phyloP scores from a whole-genome alignment of 2,113 vertebrate genomes.

The Stigmatopora argus region DNA sequence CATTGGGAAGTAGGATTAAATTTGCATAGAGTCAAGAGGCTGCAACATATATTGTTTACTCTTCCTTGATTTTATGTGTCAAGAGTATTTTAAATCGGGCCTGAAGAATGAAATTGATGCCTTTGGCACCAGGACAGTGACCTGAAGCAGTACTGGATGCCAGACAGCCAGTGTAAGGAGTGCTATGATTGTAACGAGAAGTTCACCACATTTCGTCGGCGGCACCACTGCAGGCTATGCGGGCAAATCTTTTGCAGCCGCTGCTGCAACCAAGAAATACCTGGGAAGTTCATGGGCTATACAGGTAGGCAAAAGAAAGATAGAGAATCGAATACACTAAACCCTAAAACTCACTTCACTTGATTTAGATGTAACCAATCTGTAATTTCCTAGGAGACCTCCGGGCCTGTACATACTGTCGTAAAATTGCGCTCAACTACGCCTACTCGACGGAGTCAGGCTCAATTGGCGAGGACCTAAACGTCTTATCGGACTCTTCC shows the following conservation, averaged over 20 bases:
- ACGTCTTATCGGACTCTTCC: constrained; percentile 82
- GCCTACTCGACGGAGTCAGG: constrained; percentile 90
- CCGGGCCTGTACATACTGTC: constrained; percentile 93
- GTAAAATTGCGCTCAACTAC: constrained; percentile 93
- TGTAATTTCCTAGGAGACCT: constrained; percentile 78
- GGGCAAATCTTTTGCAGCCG: constrained; percentile 99
- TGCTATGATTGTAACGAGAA: constrained; percentile 98
- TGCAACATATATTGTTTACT: background rate
- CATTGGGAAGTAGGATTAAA: too few species aligned
- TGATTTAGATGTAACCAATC: background rate
- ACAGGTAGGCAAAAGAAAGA: constrained; percentile 71
- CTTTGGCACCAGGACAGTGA: constrained; percentile 82
- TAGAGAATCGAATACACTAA: too few species aligned
- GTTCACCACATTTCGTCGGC: constrained; percentile 93
- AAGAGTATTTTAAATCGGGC: background rate
- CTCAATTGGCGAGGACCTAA: constrained; percentile 91
- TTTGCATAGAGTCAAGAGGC: background rate
- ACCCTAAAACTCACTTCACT: background rate
- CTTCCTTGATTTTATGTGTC: background rate
- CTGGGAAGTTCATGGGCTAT: constrained; percentile 99
- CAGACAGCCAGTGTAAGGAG: constrained; percentile 97
- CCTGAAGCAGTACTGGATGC: constrained; percentile 99
- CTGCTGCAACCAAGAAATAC: constrained; percentile 98
- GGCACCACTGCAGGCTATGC: constrained; percentile 93
- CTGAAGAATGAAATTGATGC: background rate